These are phyloP conservation scores for Brachyopa scutellaris DNA, from an alignment of 2,888 invertebrate species.

Conservation along the genomic window DNA sequence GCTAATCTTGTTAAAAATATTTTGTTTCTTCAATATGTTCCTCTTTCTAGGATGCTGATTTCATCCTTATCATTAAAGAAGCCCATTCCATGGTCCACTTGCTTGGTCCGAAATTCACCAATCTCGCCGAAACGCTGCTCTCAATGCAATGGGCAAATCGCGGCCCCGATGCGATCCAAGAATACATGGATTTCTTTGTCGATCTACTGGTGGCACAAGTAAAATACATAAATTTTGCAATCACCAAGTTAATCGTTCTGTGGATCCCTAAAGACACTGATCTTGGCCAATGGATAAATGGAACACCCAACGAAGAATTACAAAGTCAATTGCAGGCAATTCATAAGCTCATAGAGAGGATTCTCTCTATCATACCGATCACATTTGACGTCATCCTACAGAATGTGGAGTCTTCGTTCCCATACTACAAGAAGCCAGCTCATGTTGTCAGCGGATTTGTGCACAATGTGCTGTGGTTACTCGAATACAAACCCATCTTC, in stretches of 20 bases:
- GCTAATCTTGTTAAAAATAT: no score
- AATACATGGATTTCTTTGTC: slow-evolving; percentile 86
- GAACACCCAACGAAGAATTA: slow-evolving; percentile 84
- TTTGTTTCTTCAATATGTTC: no score
- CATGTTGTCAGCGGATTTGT: slow-evolving; percentile 89
- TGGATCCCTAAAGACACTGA: slow-evolving; percentile 84
- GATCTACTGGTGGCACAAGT: slow-evolving; percentile 88
- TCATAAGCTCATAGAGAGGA: slow-evolving; percentile 83
- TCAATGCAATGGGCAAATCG: slow-evolving; percentile 84
- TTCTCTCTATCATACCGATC: slow-evolving; percentile 83
- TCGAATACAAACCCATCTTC: slow-evolving; percentile 88
- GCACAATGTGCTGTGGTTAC: slow-evolving; percentile 89
- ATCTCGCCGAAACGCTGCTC: slow-evolving; percentile 85
- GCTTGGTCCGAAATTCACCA: slow-evolving; percentile 83
- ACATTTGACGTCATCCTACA: slow-evolving; percentile 87
- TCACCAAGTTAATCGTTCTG: slow-evolving; percentile 84
- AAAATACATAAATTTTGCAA: slow-evolving; percentile 85
- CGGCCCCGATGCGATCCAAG: slow-evolving; percentile 80
- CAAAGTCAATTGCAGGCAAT: slow-evolving; percentile 85
- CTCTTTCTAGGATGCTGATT: slow-evolving; percentile 83
- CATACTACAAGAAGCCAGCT: slow-evolving; percentile 88
- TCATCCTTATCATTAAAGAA: slow-evolving; percentile 83
- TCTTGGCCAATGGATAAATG: slow-evolving; percentile 84
- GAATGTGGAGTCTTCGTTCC: slow-evolving; percentile 86
- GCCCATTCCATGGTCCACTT: slow-evolving; percentile 84